These are phyloP conservation scores for Aplodontia rufa DNA, from an alignment of 2,113 vertebrate species.

Conservation along the genomic window DNA sequence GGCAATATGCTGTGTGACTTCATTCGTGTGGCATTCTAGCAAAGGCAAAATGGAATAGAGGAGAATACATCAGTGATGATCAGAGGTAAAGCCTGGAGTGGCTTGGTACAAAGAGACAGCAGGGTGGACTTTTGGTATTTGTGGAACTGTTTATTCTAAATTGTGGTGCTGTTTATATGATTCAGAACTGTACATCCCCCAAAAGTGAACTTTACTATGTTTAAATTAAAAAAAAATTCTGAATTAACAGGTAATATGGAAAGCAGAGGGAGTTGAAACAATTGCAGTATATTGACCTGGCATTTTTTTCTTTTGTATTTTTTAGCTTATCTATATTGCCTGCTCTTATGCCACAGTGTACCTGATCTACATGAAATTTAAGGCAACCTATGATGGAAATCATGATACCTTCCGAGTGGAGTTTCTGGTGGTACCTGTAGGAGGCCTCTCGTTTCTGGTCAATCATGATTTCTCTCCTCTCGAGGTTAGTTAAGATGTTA, in stretches of 20 bases:
- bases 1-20: not conserved
- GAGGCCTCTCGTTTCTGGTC: slow-evolving; percentile 95
- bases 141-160: not conserved
- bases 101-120: not conserved
- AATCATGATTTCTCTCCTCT: slow-evolving; percentile 99
- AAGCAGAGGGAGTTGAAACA: not conserved
- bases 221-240: not conserved
- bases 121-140: not conserved
- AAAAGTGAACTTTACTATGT: not conserved
- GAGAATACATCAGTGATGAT: not conserved
- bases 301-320: slow-evolving; percentile 29
- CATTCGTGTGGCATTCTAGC: not conserved
- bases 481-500: slow-evolving; percentile 88
- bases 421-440: slow-evolving; percentile 97
- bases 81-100: not conserved
- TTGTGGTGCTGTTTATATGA: not conserved
- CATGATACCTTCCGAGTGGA: slow-evolving; percentile 99
- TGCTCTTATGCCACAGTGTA: slow-evolving; percentile 97
- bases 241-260: not conserved
- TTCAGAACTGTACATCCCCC: not conserved
- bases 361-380: slow-evolving; percentile 98
- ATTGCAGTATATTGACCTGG: not conserved
- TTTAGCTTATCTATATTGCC: slow-evolving; percentile 95
- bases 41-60: not conserved
- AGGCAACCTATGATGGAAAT: slow-evolving; percentile 98